Conservation (phyloP, 2,888 invertebrate genomes). For the Parthenolecanium corni region DNA sequence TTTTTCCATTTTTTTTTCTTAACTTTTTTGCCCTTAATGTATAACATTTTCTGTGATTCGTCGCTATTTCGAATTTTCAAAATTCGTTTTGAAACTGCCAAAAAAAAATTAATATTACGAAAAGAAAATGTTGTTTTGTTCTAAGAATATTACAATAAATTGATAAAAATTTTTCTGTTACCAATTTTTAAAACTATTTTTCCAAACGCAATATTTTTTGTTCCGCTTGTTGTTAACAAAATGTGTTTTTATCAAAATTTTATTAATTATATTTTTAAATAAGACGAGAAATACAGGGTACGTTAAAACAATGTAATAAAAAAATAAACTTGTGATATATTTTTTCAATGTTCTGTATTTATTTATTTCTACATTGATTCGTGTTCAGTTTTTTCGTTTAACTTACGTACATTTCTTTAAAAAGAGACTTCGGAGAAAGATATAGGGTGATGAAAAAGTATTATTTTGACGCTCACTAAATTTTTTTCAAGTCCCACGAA, state of each 20-base stretch:
- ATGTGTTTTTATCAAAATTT: slow-evolving; percentile 18
- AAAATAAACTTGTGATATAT: slow-evolving; percentile 25
- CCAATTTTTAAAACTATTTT: not conserved
- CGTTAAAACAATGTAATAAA: slow-evolving; percentile 23
- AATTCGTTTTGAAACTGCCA: slow-evolving; percentile 19
- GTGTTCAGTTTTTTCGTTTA: too few relatives aligned
- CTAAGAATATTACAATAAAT: not conserved
- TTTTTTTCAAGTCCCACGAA: too few relatives aligned
- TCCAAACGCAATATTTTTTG: not conserved
- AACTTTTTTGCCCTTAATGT: slow-evolving; percentile 1
- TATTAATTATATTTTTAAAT: slow-evolving; percentile 21
- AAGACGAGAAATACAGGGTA: slow-evolving; percentile 9
- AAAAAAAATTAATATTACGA: slow-evolving; percentile 11
- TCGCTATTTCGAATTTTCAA: slow-evolving; percentile 14
- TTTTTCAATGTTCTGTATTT: not conserved
- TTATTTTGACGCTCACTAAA: too few relatives aligned
- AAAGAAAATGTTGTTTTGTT: not conserved
- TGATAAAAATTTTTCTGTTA: not conserved
- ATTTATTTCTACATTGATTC: too few relatives aligned
- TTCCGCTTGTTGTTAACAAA: slow-evolving; percentile 11
- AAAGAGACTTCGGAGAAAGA: too few relatives aligned
- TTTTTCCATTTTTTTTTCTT: slow-evolving; percentile 7
- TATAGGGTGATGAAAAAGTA: too few relatives aligned
- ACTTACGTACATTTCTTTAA: too few relatives aligned
- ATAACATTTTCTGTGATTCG: slow-evolving; percentile 21